Base-by-base conservation (phyloP, 2,888 invertebrate genomes). In the Temnothorax rugatulus region DNA sequence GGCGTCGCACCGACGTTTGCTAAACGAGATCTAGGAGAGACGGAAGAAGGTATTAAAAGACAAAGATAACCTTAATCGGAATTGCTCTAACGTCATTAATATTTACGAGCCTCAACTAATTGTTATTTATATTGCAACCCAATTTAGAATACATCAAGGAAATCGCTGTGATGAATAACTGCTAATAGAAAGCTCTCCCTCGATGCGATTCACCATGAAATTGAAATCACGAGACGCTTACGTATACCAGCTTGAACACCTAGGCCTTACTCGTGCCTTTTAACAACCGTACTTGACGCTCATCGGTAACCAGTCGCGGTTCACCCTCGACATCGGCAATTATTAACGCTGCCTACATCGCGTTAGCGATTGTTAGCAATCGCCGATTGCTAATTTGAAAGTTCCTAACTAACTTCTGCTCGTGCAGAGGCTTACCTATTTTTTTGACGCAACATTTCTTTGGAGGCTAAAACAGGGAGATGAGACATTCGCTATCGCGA, bases 331-430 rank as follows among this genome's bases (percentile, higher is more conserved):
- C 47, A 44, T 25, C 59, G 52, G 64, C 76, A 47, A 52, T 38
- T 64, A 76, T 64, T 50, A 52, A 38, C 21, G 38, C 15, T 52
- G 38, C 38, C 34, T 13, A 61, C 47, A 5, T 41, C 18, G 25
- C 25, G 50, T 38, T 50, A 44, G 44, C 74, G 57, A 71, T 41
- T 29, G 52, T 83, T 71, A 69, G 54, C 77, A 85, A 82, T 86
- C 83, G 86, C 84, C 88, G 86, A 73, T 85, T 44, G 38, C 50
- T 76, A 71, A 86, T 74, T 81, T 79, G 66, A 84, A 85, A 81
- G 71, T 86, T 84, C 68, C 88, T 88, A 91, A 77, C 91, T 89
- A 90, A 86, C 83, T 87, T 82, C 66, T 41, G 54, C 34, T 63
- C 74, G n/a, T 44, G 85, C 66, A 69, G 83, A 76, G 52, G 63